Percentiles rank a stretch among this genome's conserved stretches.
Evolutionary conservation across 2,113 vertebrate species (phyloP).

Genomic region (Ophthalmolycus amberensis): DNA sequence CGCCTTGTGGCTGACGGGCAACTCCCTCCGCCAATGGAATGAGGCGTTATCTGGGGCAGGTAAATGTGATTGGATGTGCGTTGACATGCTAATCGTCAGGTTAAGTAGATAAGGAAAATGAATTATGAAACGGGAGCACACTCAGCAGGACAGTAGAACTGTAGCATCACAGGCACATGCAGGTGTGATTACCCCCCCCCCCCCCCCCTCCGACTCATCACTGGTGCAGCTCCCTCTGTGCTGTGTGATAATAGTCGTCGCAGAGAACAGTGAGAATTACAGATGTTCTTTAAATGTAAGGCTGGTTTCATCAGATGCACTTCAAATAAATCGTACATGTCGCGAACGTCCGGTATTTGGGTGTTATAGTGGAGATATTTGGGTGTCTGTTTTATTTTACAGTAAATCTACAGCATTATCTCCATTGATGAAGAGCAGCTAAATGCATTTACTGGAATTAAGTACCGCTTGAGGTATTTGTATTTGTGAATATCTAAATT

Average conservation of each 20-base stretch:
- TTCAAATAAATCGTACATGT: neutral
- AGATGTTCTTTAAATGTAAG: neutral
- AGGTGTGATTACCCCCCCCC: constrained; percentile 40
- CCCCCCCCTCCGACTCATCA: constrained; percentile 2
- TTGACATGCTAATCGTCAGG: constrained; percentile 3
- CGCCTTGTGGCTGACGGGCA: neutral
- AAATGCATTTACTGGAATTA: neutral
- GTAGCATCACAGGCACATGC: constrained; percentile 7
- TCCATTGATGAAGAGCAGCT: neutral
- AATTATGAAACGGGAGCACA: constrained; percentile 50
- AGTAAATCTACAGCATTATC: neutral
- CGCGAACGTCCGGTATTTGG: neutral
- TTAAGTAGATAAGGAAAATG: constrained; percentile 52
- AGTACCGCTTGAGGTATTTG: neutral
- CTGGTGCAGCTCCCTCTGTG: neutral
- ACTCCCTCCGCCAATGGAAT: constrained; percentile 19
- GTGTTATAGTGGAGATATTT: neutral
- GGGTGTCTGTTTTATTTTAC: neutral
- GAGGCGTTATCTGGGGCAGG: constrained; percentile 39
- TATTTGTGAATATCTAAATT: neutral
- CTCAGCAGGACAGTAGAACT: constrained; percentile 37
- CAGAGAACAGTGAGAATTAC: neutral
- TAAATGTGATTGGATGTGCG: constrained; percentile 33
- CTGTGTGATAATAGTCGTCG: neutral
- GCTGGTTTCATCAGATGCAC: neutral